Evolutionary conservation across 1,140 invertebrate genomes (phyloP), one percentile per base, ranked within the genome.

Genomic region (Paraescarpia echinospica): DNA sequence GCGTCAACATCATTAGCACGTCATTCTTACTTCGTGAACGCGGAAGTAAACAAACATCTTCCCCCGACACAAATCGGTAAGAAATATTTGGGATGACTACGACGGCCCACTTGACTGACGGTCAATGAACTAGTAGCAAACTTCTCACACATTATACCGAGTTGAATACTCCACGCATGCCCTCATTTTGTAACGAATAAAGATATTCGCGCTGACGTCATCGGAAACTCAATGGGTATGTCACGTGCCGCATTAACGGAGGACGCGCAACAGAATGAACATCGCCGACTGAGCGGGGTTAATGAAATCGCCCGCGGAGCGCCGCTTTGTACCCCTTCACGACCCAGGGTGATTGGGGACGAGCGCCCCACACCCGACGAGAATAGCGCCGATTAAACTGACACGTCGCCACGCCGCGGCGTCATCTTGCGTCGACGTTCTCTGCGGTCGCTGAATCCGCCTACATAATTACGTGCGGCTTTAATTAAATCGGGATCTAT

Each of bases 401-500:
- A 77, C 59, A 77, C 2, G 59, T 8, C 27, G 59, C 59, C 9
- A 77, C 12, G 59, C 22, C 59, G 27, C 27, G 59, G 59, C 59
- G 59, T 77, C 59, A 31, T 77, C 22, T 31, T 4, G 1, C 14
- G 41, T 41, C 41, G 59, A 6, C 22, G 2, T 77, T 27, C 22
- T 77, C 59, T 1, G 59, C 59, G 59, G 18, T 27, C 59, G 59
- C 4, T 77, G 18, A 77, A 18, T 77, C 59, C 22, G 59, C 59
- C 59, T 77, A 18, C 59, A 77, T 77, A 77, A 77, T 77, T 77
- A 77, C 59, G 59, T 14, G 27, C 59, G 4, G 12, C 59, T 77
- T 77, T 31, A 77, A 77, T 77, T 77, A 77, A 77, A 77, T 77
- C 59, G 59, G 59, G 59, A 77, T 77, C 59, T 77, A 77, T 77